Conservation (phyloP, 2,797 vertebrate species). For the Brachyrhaphis roseni region DNA sequence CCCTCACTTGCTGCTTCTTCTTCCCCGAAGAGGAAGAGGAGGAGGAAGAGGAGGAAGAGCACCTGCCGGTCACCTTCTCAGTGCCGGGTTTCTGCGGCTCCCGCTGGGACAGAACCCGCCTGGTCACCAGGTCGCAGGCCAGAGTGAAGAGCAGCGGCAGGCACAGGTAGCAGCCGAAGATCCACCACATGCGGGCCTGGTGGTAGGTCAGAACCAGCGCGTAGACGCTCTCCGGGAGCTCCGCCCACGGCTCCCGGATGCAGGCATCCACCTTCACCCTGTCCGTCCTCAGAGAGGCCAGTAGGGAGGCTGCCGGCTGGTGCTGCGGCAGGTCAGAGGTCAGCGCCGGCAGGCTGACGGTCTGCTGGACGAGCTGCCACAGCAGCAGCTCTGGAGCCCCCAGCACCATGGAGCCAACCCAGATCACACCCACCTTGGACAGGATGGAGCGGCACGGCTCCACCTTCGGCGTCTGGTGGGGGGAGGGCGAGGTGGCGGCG, state of each 20-base stretch:
- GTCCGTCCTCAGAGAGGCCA: conserved; percentile 15
- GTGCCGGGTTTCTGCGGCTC: conserved; percentile 2
- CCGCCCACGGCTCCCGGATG: conserved; percentile 82
- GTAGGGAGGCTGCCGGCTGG: conserved; percentile 41
- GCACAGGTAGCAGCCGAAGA: conserved; percentile 95
- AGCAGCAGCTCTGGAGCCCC: conserved; percentile 90
- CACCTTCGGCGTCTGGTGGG: conserved; percentile 75
- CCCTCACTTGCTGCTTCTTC: conserved; percentile 61
- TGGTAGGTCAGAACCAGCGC: conserved; percentile 93
- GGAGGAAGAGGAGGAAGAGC: conserved; percentile 54
- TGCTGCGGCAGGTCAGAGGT: conserved; percentile 27
- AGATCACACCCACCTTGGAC: conserved; percentile 93
- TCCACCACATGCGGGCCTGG: conserved; percentile 95
- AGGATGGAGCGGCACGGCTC: conserved; percentile 93
- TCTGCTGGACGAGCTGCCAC: conserved; percentile 88
- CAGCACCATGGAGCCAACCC: conserved; percentile 91
- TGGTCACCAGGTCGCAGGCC: conserved; percentile 91
- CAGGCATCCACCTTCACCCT: conserved; percentile 81
- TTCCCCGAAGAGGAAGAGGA: conserved; percentile 37
- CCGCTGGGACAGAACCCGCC: conserved; percentile 80
- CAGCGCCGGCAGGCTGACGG: conserved; percentile 31
- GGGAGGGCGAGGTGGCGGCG: conserved; percentile 83
- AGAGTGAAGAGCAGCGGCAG: conserved; percentile 92
- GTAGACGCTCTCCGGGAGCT: conserved; percentile 87
- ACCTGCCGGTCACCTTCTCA: conserved; percentile 43